Percentiles rank a stretch among this genome's conserved stretches.
These are phyloP conservation scores for Osmerus mordax DNA, from an alignment of 2,113 vertebrate species.

Conservation along the genomic window DNA sequence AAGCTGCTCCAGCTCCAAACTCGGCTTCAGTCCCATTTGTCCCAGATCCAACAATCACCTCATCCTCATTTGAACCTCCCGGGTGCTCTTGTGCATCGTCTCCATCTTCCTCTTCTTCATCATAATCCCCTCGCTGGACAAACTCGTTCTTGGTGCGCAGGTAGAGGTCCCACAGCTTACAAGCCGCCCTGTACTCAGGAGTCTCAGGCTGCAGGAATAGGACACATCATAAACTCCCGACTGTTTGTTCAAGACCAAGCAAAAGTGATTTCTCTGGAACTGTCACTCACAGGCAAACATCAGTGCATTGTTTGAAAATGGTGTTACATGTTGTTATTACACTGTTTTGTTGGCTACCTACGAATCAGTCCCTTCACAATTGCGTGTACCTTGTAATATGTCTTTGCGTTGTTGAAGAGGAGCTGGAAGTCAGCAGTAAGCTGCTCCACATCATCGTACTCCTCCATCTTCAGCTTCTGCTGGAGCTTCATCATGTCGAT, in stretches of 20 bases:
- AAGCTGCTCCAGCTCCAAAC: not conserved
- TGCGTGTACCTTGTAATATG: slow-evolving; percentile 89
- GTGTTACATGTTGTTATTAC: not conserved
- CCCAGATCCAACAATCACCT: slow-evolving; percentile 62
- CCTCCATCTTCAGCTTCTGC: slow-evolving; percentile 98
- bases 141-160: slow-evolving; percentile 95
- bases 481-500: slow-evolving; percentile 99
- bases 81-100: slow-evolving; percentile 85
- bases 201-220: slow-evolving; percentile 79
- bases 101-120: slow-evolving; percentile 89
- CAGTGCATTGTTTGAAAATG: too few species aligned
- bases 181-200: slow-evolving; percentile 92
- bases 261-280: not conserved
- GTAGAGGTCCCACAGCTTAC: slow-evolving; percentile 96
- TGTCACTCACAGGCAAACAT: too few species aligned
- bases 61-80: slow-evolving; percentile 82
- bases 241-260: not conserved
- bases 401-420: slow-evolving; percentile 94
- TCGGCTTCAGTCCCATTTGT: too few species aligned
- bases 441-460: slow-evolving; percentile 94
- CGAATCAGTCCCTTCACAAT: too few species aligned
- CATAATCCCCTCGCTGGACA: slow-evolving; percentile 91
- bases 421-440: slow-evolving; percentile 94
- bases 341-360: too few species aligned
- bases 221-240: not conserved